Conservation (phyloP, 1,140 invertebrate genomes). For the Bombyx mori region ASM3026992v2 NC_085116.1:14061001-14061500, state of each 20-base stretch:
- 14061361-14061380: conserved; percentile 39
- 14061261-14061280: conserved; percentile 53
- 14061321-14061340: conserved; percentile 49
- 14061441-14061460: conserved; percentile 26
- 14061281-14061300: conserved; percentile 24
- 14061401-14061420: conserved; percentile 41
- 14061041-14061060: no score
- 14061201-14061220: conserved; percentile 40
- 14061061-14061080: conserved; percentile 23
- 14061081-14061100: conserved; percentile 22
- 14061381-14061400: conserved; percentile 14
- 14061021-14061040: conserved; percentile 10
- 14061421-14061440: conserved; percentile 23
- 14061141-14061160: conserved; percentile 33
- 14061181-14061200: conserved; percentile 51
- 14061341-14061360: conserved; percentile 27
- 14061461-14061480: conserved; percentile 21
- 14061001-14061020: conserved; percentile 30
- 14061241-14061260: conserved; percentile 57
- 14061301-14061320: conserved; percentile 47
- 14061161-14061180: conserved; percentile 50
- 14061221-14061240: conserved; percentile 27
- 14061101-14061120: conserved; percentile 26
- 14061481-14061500: conserved; percentile 21
- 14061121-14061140: conserved; percentile 31